Conservation (phyloP, 2,113 vertebrate species). For the Calidris pugnax region DNA sequence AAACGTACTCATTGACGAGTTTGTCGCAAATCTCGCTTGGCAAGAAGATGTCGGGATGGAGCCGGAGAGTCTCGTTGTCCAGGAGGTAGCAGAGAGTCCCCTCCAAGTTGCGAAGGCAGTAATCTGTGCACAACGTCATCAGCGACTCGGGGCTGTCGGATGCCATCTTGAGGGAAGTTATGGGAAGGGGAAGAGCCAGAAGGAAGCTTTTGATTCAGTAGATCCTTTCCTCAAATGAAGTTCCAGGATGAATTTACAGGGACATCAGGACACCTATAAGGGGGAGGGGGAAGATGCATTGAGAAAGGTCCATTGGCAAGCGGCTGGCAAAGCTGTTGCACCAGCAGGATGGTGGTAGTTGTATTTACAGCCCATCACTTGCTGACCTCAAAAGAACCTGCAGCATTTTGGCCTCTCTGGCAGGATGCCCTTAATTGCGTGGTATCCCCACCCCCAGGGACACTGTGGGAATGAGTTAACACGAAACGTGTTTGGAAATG, state of each 20-base stretch:
- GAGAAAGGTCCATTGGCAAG: background rate
- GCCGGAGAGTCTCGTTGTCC: conserved; percentile 83
- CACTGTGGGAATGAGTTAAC: background rate
- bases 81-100: conserved; percentile 93
- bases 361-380: background rate
- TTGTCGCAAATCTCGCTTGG: conserved; percentile 98
- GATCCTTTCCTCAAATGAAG: background rate
- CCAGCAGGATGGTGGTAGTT: background rate
- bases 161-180: conserved; percentile 70
- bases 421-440: background rate
- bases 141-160: conserved; percentile 92
- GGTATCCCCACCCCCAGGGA: background rate
- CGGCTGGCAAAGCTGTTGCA: background rate
- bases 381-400: background rate
- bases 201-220: conserved; percentile 5
- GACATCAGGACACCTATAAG: conserved; percentile 47
- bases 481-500: background rate
- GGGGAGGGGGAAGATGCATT: background rate
- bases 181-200: background rate
- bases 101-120: conserved; percentile 92
- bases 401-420: background rate
- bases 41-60: conserved; percentile 92
- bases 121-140: conserved; percentile 89
- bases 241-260: conserved; percentile 38
- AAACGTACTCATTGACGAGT: conserved; percentile 89